A percentile compares a stretch with the other conserved stretches of the same genome.
These are phyloP conservation scores for Malacoraja senta DNA, from an alignment of 2,797 vertebrate species.

Conservation along the genomic window DNA sequence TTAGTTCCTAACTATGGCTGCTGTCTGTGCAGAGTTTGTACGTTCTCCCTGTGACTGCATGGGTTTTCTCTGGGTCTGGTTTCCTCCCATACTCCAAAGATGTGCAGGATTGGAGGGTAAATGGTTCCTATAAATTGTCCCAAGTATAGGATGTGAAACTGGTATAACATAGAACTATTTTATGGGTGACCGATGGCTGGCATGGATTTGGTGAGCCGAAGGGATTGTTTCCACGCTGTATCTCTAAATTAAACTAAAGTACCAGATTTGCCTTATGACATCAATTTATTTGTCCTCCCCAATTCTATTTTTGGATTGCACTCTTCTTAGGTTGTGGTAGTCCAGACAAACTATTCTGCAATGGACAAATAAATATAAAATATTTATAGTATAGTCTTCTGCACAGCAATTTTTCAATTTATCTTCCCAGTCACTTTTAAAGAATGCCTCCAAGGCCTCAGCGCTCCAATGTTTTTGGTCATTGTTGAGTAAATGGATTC, in stretches of 20 bases:
- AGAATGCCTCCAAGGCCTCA: neutral
- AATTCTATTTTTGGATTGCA: neutral
- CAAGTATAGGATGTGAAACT: too few species aligned
- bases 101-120: too few species aligned
- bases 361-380: conserved; percentile 6
- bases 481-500: neutral
- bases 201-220: too few species aligned
- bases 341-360: neutral
- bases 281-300: neutral
- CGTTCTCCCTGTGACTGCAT: too few species aligned
- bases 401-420: neutral
- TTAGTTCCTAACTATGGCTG: too few species aligned
- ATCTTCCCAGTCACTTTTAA: neutral
- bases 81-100: too few species aligned
- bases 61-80: too few species aligned
- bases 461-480: neutral
- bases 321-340: neutral
- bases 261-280: neutral
- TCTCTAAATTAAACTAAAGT: neutral
- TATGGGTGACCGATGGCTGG: too few species aligned
- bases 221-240: too few species aligned
- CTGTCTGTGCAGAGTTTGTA: too few species aligned
- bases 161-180: too few species aligned
- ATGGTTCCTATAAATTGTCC: too few species aligned
- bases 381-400: neutral